Conservation (phyloP, 2,113 vertebrate species). For the Xiphorhynchus elegans region DNA sequence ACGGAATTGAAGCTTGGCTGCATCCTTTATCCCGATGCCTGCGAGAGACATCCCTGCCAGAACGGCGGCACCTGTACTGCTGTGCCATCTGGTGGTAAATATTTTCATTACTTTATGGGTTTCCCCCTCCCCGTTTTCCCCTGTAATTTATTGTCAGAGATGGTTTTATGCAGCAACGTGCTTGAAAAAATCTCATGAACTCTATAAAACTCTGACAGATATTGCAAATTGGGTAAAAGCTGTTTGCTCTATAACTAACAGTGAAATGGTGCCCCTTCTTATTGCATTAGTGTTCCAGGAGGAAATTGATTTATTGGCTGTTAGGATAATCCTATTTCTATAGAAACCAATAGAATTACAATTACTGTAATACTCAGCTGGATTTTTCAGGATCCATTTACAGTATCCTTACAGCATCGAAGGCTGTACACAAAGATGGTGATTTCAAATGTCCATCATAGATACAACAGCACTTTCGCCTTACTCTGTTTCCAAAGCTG, state of each 20-base stretch:
- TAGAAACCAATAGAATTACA: conserved; percentile 26
- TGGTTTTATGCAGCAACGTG: conserved; percentile 21
- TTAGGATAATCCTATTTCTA: conserved; percentile 33
- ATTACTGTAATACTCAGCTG: background rate
- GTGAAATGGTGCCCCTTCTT: conserved; percentile 25
- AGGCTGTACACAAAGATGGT: background rate
- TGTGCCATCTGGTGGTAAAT: conserved; percentile 90
- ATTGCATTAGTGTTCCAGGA: background rate
- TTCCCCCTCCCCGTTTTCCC: background rate
- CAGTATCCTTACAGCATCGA: background rate
- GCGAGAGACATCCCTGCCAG: conserved; percentile 86
- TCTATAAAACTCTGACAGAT: conserved; percentile 59
- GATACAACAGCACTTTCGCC: background rate
- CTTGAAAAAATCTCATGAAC: conserved; percentile 44
- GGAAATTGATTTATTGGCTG: conserved; percentile 51
- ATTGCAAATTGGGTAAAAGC: conserved; percentile 58
- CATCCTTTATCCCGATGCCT: conserved; percentile 90
- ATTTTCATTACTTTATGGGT: background rate
- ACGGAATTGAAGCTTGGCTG: conserved; percentile 93
- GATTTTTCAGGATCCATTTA: conserved; percentile 20
- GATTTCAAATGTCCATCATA: conserved; percentile 10
- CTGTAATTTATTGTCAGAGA: background rate
- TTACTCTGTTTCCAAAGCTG: background rate
- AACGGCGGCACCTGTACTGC: conserved; percentile 88
- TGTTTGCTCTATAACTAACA: conserved; percentile 53